These are phyloP conservation scores for Dermolepida albohirtum DNA, from an alignment of 2,888 invertebrate genomes.

Conservation along the genomic window DNA sequence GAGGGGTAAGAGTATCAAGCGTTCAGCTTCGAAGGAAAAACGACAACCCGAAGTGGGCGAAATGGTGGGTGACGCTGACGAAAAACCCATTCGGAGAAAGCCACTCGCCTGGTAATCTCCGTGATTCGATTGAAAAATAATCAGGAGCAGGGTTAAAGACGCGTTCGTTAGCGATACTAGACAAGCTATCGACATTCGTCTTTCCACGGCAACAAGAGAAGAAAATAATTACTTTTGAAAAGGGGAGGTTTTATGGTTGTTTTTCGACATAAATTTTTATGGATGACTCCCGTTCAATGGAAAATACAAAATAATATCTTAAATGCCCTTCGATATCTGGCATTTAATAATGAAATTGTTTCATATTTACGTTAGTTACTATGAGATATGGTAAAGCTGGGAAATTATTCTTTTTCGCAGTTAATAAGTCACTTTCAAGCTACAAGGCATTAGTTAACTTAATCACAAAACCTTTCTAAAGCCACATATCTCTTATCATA, in stretches of 20 bases:
- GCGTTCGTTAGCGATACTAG: conserved; percentile 34
- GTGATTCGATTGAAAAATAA: conserved; percentile 33
- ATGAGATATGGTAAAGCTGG: too few relatives aligned
- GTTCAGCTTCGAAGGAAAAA: conserved; percentile 1
- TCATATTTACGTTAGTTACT: too few relatives aligned
- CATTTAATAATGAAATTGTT: neutral
- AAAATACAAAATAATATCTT: conserved; percentile 19
- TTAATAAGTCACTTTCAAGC: too few relatives aligned
- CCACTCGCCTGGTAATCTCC: conserved; percentile 23
- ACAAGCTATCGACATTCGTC: conserved; percentile 31
- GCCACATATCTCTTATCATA: too few relatives aligned
- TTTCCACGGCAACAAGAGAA: conserved; percentile 13
- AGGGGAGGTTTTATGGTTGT: conserved; percentile 28
- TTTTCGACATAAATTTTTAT: conserved; percentile 35
- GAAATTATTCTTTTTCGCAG: neutral
- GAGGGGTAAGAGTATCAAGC: neutral
- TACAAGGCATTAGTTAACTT: too few relatives aligned
- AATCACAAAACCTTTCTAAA: too few relatives aligned
- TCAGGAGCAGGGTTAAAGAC: conserved; percentile 30
- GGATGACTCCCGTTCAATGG: conserved; percentile 2
- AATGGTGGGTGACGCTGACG: neutral
- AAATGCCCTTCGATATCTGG: neutral
- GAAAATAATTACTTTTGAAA: conserved; percentile 38
- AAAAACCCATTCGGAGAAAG: conserved; percentile 23
- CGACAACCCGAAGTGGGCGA: conserved; percentile 3